Conservation (phyloP, 2,888 invertebrate species). For the Cerceris rybyensis region DNA sequence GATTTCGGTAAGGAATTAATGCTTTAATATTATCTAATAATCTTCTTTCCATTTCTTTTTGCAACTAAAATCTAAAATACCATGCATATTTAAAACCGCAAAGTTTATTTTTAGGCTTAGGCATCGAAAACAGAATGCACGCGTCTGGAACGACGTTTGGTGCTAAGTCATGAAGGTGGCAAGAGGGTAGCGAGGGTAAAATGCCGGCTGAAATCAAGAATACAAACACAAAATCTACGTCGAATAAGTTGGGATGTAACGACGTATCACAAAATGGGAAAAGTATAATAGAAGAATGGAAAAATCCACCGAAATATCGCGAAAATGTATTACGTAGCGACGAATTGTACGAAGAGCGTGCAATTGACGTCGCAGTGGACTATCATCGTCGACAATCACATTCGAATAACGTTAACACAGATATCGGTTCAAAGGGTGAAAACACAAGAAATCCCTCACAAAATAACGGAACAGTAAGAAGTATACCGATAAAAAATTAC, state of each 20-base stretch:
- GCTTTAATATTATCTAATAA: too few species aligned
- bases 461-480: constrained; percentile 65
- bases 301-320: constrained; percentile 58
- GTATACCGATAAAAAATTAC: constrained; percentile 75
- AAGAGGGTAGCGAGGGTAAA: constrained; percentile 77
- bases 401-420: constrained; percentile 15
- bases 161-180: constrained; percentile 80
- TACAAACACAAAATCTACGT: constrained; percentile 38
- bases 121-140: constrained; percentile 77
- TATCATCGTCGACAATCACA: constrained; percentile 25
- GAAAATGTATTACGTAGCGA: constrained; percentile 63
- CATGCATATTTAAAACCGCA: not conserved
- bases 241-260: constrained; percentile 38
- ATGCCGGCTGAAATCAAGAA: constrained; percentile 42
- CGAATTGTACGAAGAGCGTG: constrained; percentile 74
- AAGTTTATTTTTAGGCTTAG: constrained; percentile 62
- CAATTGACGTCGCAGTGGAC: constrained; percentile 70
- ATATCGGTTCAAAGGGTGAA: constrained; percentile 7
- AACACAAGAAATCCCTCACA: constrained; percentile 22
- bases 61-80: not conserved
- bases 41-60: too few species aligned
- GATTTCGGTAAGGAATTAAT: constrained; percentile 71
- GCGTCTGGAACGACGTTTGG: constrained; percentile 77
- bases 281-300: constrained; percentile 76
- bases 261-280: constrained; percentile 50